These are phyloP conservation scores for Melinaea menophilus DNA, from an alignment of 2,888 invertebrate genomes.

Conservation along the genomic window DNA sequence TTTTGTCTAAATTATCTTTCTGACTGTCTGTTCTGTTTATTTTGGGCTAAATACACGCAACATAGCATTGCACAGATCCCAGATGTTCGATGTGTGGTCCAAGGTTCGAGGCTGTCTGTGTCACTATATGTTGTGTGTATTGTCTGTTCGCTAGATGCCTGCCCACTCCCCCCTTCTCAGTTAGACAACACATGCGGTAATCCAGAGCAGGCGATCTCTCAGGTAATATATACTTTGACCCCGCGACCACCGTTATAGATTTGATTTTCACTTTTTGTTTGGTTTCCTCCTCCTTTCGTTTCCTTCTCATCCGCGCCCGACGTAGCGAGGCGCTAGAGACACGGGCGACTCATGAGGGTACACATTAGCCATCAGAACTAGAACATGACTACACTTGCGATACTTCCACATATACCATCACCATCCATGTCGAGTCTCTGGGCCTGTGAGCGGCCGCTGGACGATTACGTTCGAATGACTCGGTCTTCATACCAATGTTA, in stretches of 20 bases:
- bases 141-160: conserved; percentile 97
- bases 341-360: conserved; percentile 40
- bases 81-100: conserved; percentile 75
- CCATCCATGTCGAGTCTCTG: conserved; percentile 64
- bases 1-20: conserved; percentile 61
- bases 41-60: conserved; percentile 73
- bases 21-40: conserved; percentile 71
- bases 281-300: conserved; percentile 38
- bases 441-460: conserved; percentile 65
- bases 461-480: conserved; percentile 50
- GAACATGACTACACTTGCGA: conserved; percentile 71
- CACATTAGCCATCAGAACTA: conserved; percentile 69
- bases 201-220: conserved; percentile 84
- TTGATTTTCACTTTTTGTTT: conserved; percentile 67
- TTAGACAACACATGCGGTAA: conserved; percentile 90
- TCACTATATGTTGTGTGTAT: conserved; percentile 85
- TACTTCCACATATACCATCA: conserved; percentile 68
- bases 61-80: conserved; percentile 55
- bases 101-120: conserved; percentile 77
- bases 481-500: conserved; percentile 12
- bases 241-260: conserved; percentile 72
- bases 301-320: conserved; percentile 65
- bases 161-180: conserved; percentile 92
- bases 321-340: conserved; percentile 47
- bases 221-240: conserved; percentile 79